phyloP scores from a whole-genome alignment of 30 jellyfish, hydroid and myxozoan genomes.

The Turritopsis rubra region DNA sequence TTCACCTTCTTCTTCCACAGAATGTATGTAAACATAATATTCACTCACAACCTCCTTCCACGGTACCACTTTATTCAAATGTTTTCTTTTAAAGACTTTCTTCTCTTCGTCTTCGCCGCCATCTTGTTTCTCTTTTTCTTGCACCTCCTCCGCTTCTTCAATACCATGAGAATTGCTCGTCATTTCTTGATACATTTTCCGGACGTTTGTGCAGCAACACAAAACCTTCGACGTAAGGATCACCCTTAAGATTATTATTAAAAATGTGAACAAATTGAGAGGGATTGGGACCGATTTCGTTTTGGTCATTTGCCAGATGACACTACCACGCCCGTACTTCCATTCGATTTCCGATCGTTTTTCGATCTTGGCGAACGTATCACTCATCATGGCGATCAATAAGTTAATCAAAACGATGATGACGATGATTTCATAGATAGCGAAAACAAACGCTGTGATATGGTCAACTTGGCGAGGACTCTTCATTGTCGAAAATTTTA shows the following conservation, averaged over 20 bases:
- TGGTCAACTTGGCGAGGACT: slow-evolving; percentile 68
- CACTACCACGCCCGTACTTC: slow-evolving; percentile 89
- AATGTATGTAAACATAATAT: neutral
- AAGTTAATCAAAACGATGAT: slow-evolving; percentile 73
- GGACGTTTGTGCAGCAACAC: slow-evolving; percentile 19
- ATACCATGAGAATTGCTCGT: neutral
- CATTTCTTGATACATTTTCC: slow-evolving; percentile 17
- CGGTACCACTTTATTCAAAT: slow-evolving; percentile 10
- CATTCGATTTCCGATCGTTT: slow-evolving; percentile 91
- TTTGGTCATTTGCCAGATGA: slow-evolving; percentile 89
- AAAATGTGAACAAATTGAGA: slow-evolving; percentile 2
- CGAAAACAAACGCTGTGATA: slow-evolving; percentile 61
- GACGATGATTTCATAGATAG: slow-evolving; percentile 65
- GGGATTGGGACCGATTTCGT: slow-evolving; percentile 89
- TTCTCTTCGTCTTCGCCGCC: neutral
- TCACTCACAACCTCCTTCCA: slow-evolving; percentile 3
- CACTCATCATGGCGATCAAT: slow-evolving; percentile 96
- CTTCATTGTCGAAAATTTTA: slow-evolving; percentile 24
- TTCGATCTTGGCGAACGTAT: slow-evolving; percentile 81
- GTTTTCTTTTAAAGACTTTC: neutral
- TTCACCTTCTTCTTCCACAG: neutral
- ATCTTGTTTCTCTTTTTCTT: neutral
- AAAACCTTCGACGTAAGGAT: slow-evolving; percentile 1
- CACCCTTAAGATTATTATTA: slow-evolving; percentile 43
- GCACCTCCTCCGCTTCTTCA: neutral